Evolutionary conservation across 2,113 vertebrate species (phyloP).

Genomic region (Strix aluco): DNA sequence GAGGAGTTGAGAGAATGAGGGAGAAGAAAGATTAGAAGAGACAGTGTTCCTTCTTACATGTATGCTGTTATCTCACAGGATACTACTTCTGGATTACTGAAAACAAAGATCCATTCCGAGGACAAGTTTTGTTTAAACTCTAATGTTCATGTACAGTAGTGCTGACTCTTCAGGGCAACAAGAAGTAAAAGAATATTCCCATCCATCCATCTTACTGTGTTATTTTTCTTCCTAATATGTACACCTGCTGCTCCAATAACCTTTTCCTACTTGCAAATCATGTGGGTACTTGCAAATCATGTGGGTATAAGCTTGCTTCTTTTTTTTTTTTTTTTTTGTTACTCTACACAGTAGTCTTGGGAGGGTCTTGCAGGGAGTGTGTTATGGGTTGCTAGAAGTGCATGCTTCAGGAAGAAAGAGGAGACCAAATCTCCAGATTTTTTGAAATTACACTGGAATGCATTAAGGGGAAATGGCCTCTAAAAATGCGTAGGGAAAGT

Average conservation of each 20-base stretch:
- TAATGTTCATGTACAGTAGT: background rate
- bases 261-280: background rate
- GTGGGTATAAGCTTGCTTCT: background rate
- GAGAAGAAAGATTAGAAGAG: background rate
- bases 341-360: background rate
- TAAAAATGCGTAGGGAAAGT: background rate
- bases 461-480: background rate
- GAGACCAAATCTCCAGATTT: background rate
- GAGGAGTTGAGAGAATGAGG: background rate
- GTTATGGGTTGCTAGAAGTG: background rate
- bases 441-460: background rate
- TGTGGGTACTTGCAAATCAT: background rate
- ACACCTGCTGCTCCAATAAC: fast-evolving
- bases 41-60: background rate
- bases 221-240: background rate
- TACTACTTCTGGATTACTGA: background rate
- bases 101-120: background rate
- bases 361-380: background rate
- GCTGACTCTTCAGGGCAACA: background rate
- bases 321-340: no score
- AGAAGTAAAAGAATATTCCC: background rate
- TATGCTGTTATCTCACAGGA: background rate
- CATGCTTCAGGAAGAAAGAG: background rate
- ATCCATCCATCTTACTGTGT: background rate
- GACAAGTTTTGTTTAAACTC: background rate